Base-by-base conservation (phyloP, 1,140 invertebrate genomes). In the Drosophila parabipectinata region DNA sequence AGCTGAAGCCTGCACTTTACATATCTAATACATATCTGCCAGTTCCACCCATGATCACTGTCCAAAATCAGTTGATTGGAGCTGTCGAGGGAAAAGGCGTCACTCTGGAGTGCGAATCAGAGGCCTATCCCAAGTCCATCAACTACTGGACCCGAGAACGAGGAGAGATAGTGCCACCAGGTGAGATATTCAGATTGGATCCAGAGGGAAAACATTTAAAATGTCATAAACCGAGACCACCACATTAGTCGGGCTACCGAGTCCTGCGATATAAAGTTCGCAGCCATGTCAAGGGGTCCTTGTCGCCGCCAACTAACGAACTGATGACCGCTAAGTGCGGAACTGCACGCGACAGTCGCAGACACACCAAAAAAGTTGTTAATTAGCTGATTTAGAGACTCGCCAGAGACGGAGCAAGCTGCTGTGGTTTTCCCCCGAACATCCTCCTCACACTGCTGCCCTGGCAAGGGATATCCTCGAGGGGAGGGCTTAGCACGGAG, bases 111-210 rank as follows among this genome's bases (percentile, higher is more conserved):
- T 98, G 97, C 81, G 94, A 95, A 73, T 97, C 96, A 0, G 97
- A 98, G 91, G 96, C 96, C 1, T 97, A 95, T 93, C 97, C 97
- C 1, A 97, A 96, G 88, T 96, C 97, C 18, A 96, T 97, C 53
- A 97, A 96, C 90, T 97, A 97, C 90, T 97, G 96, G 96, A 96
- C 95, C 21, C 93, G 94, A 72, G 95, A 97, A 67, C 95, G 94
- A 30, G 95, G 95, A 55, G 95, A 96, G 88, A 96, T 96, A 73
- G 95, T 97, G 79, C 94, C 95, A 24, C 95, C 96, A 93, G 95
- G 96, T 97, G 93, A 94, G 93, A 56, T 0, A 6, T 8, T 7
- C 0, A 47, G 32, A 52, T 39, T 52, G 47, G 5, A 8, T 14
- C 2, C 15, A 12, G 12, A 51, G 34, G 12, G 10, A 18, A 5